A percentile compares a stretch with the other conserved stretches of the same genome.
Conservation (phyloP, 2,888 invertebrate genomes). For the Diadegma fenestrale region DNA sequence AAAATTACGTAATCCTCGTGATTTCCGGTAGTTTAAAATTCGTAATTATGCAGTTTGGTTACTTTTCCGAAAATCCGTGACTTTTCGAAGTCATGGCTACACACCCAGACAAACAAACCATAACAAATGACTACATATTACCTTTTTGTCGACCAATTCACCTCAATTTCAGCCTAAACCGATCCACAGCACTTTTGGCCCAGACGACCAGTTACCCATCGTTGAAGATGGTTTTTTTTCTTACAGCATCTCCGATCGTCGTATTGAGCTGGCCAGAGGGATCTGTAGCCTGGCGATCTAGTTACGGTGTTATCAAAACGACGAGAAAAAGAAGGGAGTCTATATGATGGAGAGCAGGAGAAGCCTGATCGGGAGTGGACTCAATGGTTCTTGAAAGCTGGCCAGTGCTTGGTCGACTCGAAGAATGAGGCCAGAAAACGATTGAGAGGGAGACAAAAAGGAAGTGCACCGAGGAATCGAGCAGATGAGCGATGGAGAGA, state of each 20-base stretch:
- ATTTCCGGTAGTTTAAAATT: not conserved
- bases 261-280: constrained; percentile 1
- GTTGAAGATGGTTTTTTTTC: constrained; percentile 1
- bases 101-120: no score
- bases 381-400: constrained; percentile 70
- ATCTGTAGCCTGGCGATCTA: constrained; percentile 30
- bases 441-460: constrained; percentile 8
- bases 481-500: constrained; percentile 33
- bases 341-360: constrained; percentile 58
- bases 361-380: constrained; percentile 64
- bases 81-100: no score
- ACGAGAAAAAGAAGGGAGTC: constrained; percentile 54
- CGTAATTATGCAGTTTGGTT: no score
- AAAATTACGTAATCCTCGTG: not conserved
- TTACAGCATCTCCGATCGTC: not conserved
- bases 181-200: not conserved
- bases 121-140: no score
- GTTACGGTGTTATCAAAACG: constrained; percentile 49
- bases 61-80: no score
- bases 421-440: constrained; percentile 42
- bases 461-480: constrained; percentile 25
- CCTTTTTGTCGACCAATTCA: not conserved
- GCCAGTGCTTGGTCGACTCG: constrained; percentile 27
- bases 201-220: constrained; percentile 26
- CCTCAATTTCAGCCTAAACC: not conserved